Conservation (phyloP, 2,888 invertebrate species). For the Scelioninae gen. 1 region DNA sequence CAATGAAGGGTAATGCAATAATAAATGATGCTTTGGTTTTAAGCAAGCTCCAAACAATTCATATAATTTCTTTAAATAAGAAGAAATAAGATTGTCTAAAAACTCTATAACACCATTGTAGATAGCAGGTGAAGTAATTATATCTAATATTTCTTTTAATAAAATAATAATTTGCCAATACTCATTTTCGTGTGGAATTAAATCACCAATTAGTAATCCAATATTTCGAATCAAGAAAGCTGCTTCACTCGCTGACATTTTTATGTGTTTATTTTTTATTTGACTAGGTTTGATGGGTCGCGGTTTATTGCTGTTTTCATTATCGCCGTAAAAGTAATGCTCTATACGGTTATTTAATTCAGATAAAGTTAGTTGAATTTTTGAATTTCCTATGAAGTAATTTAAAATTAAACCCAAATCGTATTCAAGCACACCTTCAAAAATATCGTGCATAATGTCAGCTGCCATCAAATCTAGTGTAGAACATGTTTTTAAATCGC, state of each 20-base stretch:
- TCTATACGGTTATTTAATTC: neutral
- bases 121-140: conserved; percentile 39
- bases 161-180: conserved; percentile 24
- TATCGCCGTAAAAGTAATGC: conserved; percentile 4
- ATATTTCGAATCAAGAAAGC: conserved; percentile 34
- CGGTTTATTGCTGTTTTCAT: conserved; percentile 22
- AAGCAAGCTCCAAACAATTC: conserved; percentile 41
- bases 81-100: conserved; percentile 43
- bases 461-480: conserved; percentile 35
- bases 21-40: conserved; percentile 66
- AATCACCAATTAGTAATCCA: conserved; percentile 31
- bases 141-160: conserved; percentile 32
- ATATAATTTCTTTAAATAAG: conserved; percentile 42
- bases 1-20: conserved; percentile 37
- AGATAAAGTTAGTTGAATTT: too few species aligned
- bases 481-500: conserved; percentile 35
- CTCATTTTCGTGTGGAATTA: conserved; percentile 30
- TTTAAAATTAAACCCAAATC: conserved; percentile 40
- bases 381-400: conserved; percentile 27
- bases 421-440: conserved; percentile 39
- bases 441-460: conserved; percentile 45
- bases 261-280: conserved; percentile 40
- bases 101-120: conserved; percentile 32
- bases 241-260: conserved; percentile 52
- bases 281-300: conserved; percentile 15